Evolutionary conservation across 2,797 vertebrate genomes (phyloP).

Genomic region (Coregonus suidteri): DNA sequence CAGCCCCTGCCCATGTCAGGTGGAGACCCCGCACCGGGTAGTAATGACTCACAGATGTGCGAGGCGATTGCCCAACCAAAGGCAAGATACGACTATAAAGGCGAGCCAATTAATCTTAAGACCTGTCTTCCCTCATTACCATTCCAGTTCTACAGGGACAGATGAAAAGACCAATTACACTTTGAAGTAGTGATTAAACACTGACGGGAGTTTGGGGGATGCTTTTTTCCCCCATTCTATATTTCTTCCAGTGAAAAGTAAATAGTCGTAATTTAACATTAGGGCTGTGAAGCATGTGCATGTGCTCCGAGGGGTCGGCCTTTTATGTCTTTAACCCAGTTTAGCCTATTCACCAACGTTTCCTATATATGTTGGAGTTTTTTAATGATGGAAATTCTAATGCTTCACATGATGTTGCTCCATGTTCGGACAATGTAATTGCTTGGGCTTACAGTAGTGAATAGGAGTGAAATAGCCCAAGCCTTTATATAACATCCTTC

Average conservation of each 20-base stretch:
- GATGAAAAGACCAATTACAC: conserved; percentile 75
- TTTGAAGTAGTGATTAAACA: conserved; percentile 75
- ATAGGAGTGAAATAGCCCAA: not conserved
- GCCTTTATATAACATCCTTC: too few relatives aligned
- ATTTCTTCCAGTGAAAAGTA: conserved; percentile 45
- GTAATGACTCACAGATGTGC: conserved; percentile 61
- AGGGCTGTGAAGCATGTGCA: conserved; percentile 11
- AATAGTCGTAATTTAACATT: conserved; percentile 27
- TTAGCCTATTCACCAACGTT: conserved; percentile 14
- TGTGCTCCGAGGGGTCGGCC: conserved; percentile 12
- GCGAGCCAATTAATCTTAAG: conserved; percentile 70
- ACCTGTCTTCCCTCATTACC: conserved; percentile 68
- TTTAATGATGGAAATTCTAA: conserved; percentile 3
- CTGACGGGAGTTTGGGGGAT: conserved; percentile 46
- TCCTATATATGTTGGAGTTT: conserved; percentile 8
- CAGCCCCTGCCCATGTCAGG: conserved; percentile 19
- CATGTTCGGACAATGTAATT: conserved; percentile 18
- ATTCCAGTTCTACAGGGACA: conserved; percentile 67
- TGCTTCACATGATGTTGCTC: not conserved
- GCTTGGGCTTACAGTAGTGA: conserved; percentile 3
- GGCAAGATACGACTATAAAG: conserved; percentile 68
- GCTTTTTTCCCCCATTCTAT: conserved; percentile 23
- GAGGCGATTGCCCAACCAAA: conserved; percentile 54
- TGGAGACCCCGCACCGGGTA: conserved; percentile 36
- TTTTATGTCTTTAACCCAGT: conserved; percentile 21